These are phyloP conservation scores for Aphis craccivora DNA, from an alignment of 1,140 invertebrate genomes.

Conservation along the genomic window DNA sequence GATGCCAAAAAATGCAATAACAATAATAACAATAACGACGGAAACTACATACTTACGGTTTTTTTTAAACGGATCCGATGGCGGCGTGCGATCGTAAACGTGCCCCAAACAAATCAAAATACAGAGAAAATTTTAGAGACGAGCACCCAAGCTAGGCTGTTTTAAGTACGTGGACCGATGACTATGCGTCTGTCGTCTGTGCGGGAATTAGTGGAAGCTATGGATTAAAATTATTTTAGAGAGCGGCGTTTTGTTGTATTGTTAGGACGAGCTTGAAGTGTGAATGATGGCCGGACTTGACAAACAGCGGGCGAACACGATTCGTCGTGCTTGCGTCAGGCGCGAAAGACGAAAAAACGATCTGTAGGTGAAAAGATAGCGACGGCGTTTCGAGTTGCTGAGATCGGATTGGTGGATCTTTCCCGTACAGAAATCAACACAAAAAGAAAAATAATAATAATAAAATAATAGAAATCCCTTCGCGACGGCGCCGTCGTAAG, in stretches of 20 bases:
- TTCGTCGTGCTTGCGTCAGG: too few relatives aligned
- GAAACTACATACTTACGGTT: background rate
- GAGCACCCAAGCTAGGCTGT: background rate
- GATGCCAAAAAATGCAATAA: constrained; percentile 9
- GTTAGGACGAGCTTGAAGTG: background rate
- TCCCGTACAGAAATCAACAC: constrained; percentile 33
- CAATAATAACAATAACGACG: background rate
- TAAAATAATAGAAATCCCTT: constrained; percentile 4
- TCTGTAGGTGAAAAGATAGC: background rate
- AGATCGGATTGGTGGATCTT: background rate
- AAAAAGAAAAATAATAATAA: constrained; percentile 35
- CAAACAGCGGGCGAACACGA: too few relatives aligned
- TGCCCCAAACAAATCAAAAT: background rate
- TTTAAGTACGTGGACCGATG: background rate
- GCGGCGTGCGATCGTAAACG: background rate
- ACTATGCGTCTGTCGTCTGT: background rate
- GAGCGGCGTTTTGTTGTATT: background rate
- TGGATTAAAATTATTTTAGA: background rate
- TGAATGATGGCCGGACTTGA: background rate
- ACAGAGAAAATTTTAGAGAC: background rate
- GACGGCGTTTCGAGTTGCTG: too few relatives aligned
- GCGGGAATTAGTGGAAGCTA: background rate
- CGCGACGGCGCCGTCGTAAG: background rate
- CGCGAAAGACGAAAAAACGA: background rate
- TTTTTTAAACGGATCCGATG: background rate